Evolutionary conservation across 2,113 vertebrate genomes (phyloP), one percentile per base, ranked within the genome.

Genomic region (Perca flavescens): DNA sequence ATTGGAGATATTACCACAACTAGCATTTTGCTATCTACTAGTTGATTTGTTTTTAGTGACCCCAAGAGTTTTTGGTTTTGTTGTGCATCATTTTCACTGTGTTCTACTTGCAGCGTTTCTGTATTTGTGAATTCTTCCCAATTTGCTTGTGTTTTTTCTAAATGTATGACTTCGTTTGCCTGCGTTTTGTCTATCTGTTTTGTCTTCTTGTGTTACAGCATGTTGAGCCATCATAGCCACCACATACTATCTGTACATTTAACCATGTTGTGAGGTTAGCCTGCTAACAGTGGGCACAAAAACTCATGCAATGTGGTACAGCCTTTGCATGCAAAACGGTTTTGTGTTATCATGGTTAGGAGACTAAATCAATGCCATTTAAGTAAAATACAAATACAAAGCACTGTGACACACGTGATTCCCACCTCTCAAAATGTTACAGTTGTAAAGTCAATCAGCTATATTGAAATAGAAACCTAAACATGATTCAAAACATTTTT

Each of bases 361-460:
- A 62, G 31, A 34, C 16, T 47, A 15, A 34, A 61, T 53, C 4
- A 0, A 36, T 58, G 15, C 11, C 3, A 50, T 14, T 74, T 5
- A 64, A 61, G 58, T 28, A 65, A 50, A 62, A 65, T 22, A 31
- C 58, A 50, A 62, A 65, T 22, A 31, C 50, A 64, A 34, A 66
- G 1, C n/a, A 12, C 2, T 11, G 28, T 16, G 54, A 56, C 54
- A 56, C 21, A 54, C 12, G 22, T 1, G 21, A 34, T 40, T 46
- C 15, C 10, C 66, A 13, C 15, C 31, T 58, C 57, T 74, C 21
- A 72, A 58, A 71, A 50, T 68, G 40, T 36, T 54, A 56, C 14
- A 58, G 17, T 10, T 64, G 53, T 63, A 2, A 16, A 49, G n/a
- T 77, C 43, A 62, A 40, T 31, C 3, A 22, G 52, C 2, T 7